phyloP scores from a whole-genome alignment of 2,797 vertebrate species.

The Momotus momota region DNA sequence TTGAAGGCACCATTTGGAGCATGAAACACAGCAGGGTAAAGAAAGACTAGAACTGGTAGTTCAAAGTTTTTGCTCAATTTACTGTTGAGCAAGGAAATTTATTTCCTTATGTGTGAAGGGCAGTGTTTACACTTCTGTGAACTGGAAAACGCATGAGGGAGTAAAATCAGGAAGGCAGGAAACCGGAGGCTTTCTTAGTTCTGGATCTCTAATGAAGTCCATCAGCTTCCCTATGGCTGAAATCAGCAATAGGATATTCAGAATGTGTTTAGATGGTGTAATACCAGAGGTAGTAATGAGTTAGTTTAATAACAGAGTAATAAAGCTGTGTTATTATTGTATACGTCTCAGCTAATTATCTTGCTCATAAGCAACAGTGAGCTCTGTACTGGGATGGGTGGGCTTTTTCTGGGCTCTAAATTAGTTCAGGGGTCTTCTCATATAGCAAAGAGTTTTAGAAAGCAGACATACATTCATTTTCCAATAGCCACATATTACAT shows the following conservation, averaged over 20 bases:
- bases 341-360: background rate
- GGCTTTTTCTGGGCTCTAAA: background rate
- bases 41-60: background rate
- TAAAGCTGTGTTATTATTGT: background rate
- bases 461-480: background rate
- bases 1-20: background rate
- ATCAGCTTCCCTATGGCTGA: background rate
- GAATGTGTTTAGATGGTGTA: background rate
- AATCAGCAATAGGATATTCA: background rate
- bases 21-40: background rate
- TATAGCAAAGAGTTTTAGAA: background rate
- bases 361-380: background rate
- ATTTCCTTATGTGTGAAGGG: background rate
- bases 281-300: background rate
- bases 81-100: background rate
- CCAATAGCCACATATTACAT: background rate
- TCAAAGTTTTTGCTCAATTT: background rate
- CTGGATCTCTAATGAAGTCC: background rate
- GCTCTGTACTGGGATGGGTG: background rate
- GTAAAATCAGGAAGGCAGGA: background rate
- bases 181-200: background rate
- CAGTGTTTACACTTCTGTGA: background rate
- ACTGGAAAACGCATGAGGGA: background rate
- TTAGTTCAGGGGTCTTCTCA: background rate
- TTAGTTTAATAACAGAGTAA: background rate